Evolutionary conservation across 2,797 vertebrate species (phyloP).

Genomic region (Parotocinclus haroldoi): DNA sequence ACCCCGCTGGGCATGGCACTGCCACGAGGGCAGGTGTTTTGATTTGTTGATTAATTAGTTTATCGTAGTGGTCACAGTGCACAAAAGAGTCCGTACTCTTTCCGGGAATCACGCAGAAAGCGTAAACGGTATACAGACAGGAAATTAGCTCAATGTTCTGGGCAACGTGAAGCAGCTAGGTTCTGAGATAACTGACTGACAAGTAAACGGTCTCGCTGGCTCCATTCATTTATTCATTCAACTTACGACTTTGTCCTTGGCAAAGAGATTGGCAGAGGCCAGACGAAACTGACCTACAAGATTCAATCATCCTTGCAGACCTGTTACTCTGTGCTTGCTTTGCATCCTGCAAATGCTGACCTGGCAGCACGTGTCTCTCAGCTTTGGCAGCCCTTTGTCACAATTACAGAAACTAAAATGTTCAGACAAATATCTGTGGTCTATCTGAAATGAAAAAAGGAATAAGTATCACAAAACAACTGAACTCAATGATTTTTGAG

Average conservation of each 20-base stretch:
- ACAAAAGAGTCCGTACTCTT: conserved; percentile 3
- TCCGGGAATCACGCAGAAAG: not conserved
- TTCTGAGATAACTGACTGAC: no score
- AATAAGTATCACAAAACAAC: no score
- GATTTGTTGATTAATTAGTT: conserved; percentile 17
- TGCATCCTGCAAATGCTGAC: conserved; percentile 3
- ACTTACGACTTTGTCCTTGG: conserved; percentile 16
- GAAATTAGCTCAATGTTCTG: not conserved
- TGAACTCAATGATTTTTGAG: no score
- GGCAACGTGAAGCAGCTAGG: no score
- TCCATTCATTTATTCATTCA: conserved; percentile 2
- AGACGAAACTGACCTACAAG: conserved; percentile 7
- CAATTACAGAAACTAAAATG: no score
- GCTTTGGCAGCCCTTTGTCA: not conserved
- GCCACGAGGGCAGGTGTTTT: conserved; percentile 18
- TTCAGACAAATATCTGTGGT: no score
- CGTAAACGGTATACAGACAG: not conserved
- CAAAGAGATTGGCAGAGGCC: conserved; percentile 30
- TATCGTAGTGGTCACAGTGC: not conserved
- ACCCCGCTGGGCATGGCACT: not conserved
- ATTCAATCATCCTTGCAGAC: conserved; percentile 1
- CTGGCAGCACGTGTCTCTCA: conserved; percentile 1
- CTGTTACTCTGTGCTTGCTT: no score
- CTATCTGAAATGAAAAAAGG: no score
- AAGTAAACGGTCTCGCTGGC: conserved; percentile 9